Conservation (phyloP, 2,797 vertebrate species). For the Pagetopsis macropterus region DNA sequence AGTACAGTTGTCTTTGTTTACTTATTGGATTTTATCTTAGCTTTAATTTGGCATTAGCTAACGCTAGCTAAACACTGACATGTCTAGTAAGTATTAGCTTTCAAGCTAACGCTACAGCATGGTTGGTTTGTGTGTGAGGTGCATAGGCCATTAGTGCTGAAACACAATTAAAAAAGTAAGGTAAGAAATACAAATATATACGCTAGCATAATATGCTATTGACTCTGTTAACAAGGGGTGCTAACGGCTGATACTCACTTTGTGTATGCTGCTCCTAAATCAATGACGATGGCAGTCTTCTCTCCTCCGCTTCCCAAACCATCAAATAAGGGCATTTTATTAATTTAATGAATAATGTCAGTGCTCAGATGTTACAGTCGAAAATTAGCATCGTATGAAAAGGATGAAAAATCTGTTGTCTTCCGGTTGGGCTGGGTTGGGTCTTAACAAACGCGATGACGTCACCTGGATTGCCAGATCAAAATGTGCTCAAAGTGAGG, state of each 20-base stretch:
- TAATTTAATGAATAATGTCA: not conserved
- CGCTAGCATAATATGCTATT: conserved; percentile 36
- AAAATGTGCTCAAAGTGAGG: conserved; percentile 14
- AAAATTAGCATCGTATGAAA: conserved; percentile 31
- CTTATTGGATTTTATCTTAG: not conserved
- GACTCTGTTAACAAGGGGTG: not conserved
- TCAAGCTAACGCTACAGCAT: not conserved
- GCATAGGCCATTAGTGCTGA: fast-evolving
- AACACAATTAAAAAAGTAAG: not conserved
- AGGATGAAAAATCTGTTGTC: conserved; percentile 28
- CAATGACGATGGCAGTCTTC: conserved; percentile 96
- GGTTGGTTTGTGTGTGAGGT: fast-evolving
- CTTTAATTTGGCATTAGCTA: conserved; percentile 9
- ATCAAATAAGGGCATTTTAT: conserved; percentile 94
- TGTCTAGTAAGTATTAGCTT: conserved; percentile 3
- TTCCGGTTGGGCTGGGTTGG: conserved; percentile 55
- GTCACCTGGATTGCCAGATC: conserved; percentile 52
- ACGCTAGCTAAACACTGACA: conserved; percentile 10
- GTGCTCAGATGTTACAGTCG: not conserved
- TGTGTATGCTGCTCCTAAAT: conserved; percentile 94
- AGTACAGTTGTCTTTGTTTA: not conserved
- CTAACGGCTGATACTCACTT: conserved; percentile 87
- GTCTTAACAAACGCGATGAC: conserved; percentile 44
- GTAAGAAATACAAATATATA: not conserved
- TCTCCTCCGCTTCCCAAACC: conserved; percentile 94